Conservation (phyloP, 2,888 invertebrate genomes). For the Dorcus hopei region DNA sequence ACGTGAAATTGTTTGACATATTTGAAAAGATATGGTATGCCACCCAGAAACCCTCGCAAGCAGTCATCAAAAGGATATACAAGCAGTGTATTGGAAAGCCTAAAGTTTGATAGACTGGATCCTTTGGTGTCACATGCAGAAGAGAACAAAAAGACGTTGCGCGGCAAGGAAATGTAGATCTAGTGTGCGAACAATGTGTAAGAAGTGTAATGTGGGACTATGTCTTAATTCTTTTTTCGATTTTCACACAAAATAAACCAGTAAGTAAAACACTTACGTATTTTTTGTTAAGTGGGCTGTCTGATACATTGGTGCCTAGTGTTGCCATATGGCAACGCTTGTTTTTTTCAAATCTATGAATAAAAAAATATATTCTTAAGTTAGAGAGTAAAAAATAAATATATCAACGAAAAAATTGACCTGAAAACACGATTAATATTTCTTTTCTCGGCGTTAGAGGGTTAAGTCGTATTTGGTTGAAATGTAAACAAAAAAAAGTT, state of each 20-base stretch:
- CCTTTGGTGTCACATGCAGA: constrained; percentile 4
- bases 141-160: constrained; percentile 6
- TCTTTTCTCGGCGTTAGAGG: no score
- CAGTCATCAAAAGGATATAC: not conserved
- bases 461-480: no score
- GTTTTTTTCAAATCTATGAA: no score
- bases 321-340: no score
- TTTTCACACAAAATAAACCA: constrained; percentile 1
- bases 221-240: constrained; percentile 6
- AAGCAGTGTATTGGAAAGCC: not conserved
- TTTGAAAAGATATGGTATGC: not conserved
- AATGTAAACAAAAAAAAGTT: no score
- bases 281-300: no score
- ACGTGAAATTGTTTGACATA: constrained; percentile 21
- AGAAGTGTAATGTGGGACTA: constrained; percentile 7
- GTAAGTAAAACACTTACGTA: no score
- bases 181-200: not conserved
- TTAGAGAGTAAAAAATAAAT: no score
- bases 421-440: no score
- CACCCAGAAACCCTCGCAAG: constrained; percentile 6
- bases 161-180: not conserved
- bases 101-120: constrained; percentile 11
- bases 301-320: no score
- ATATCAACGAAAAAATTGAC: no score
- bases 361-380: no score